Base-by-base conservation (phyloP, 2,797 vertebrate genomes). In the Parotocinclus haroldoi region DNA sequence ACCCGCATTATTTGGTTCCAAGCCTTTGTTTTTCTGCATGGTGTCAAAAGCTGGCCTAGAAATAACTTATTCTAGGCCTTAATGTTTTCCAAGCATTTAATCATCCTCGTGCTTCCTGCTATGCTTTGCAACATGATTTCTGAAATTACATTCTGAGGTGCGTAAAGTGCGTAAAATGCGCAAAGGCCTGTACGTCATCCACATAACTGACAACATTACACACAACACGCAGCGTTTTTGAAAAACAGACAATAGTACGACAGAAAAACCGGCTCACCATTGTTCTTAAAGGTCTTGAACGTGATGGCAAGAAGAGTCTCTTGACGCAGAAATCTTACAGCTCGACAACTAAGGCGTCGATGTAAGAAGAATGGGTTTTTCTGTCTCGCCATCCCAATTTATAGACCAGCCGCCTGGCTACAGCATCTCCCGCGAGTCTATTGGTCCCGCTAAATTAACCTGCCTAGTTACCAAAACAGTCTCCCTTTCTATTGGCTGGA, bases 301-400 rank as follows among this genome's bases (percentile, higher is more conserved):
- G 36, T 36, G 46, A 19, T 19, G 50, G 13, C 16, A 13, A 39
- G 37, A 60, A 42, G 76, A 69, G 58, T 81, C 71, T 73, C 59
- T 36, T 5, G 2, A 56, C 52, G 12, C 14, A 37, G 27, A 58
- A 50, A 62, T 87, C 88, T 89, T 85, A 88, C 89, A 83, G 59
- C 61, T 73, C 87, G 88, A 90, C 88, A 73, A 71, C 83, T 81
- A 87, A 63, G 83, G 58, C 81, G 86, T 88, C 89, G 89, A 81
- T 85, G 87, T 89, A 89, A 90, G 89, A 87, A 63, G 72, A 82
- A 84, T 87, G 78, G 74, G 69, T 66, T n/a, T 17, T 48, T 16
- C 58, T 53, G 58, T 58, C 55, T 67, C 72, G 68, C 64, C 19
- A 37, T 64, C 0, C 57, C 10, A 76, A 69, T 89, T 80, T 89